These are phyloP conservation scores for Hiodon alosoides DNA, from an alignment of 2,113 vertebrate genomes.

Conservation along the genomic window DNA sequence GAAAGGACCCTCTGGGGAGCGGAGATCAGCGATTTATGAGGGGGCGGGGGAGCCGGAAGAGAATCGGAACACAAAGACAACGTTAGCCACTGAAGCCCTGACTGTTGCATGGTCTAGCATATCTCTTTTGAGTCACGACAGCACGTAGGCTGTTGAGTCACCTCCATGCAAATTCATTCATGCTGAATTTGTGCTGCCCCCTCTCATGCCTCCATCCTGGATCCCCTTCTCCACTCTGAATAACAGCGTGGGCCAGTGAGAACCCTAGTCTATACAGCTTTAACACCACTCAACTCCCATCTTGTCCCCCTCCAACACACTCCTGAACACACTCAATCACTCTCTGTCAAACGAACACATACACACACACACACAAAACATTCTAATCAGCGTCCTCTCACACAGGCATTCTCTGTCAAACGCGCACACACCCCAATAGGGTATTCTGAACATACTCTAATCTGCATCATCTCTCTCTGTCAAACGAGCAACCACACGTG, in stretches of 20 bases:
- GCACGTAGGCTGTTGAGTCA: constrained; percentile 1
- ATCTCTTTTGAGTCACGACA: background rate
- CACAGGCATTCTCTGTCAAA: background rate
- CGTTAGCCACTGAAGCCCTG: background rate
- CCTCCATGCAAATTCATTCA: constrained; percentile 4
- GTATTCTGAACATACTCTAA: too few species aligned
- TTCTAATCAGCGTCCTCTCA: background rate
- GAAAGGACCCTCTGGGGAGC: background rate
- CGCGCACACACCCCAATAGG: too few species aligned
- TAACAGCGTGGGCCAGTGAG: background rate
- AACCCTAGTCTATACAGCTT: background rate
- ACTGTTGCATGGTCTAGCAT: background rate
- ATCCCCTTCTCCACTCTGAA: background rate
- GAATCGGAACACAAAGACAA: background rate
- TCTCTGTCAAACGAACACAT: too few species aligned
- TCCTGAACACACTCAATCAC: background rate
- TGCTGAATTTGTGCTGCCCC: background rate
- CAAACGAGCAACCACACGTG: too few species aligned
- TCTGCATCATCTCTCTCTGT: too few species aligned
- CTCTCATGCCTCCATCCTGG: background rate
- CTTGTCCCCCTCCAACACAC: background rate
- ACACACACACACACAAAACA: too few species aligned
- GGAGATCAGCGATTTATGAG: background rate
- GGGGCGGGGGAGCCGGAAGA: background rate
- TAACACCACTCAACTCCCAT: background rate